Evolutionary conservation across 2,888 invertebrate genomes (phyloP), one percentile per base, ranked within the genome.

Genomic region (Aspidiotus destructor): DNA sequence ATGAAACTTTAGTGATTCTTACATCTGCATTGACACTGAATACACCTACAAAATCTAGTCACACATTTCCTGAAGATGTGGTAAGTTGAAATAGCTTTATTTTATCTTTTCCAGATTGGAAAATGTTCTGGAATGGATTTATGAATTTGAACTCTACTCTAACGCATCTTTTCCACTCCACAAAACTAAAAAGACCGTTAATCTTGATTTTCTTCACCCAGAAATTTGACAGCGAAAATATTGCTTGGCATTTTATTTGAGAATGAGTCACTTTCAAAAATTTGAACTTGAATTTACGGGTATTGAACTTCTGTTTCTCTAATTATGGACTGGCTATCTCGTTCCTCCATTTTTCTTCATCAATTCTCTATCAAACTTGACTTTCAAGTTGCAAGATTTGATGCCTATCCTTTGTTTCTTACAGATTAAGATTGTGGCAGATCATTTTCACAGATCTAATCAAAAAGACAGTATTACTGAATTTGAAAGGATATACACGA

Each of bases 1-100:
- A 87, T 52, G 87, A 89, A 74, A 80, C 84, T 1, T 73, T 88
- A 41, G 81, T 83, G 0, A 75, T 86, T 13, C 75, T 89, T 13
- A 81, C 82, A 73, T 72, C 74, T 44, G 78, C 85, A 0, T 73
- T 88, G 62, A 80, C 84, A 16, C 77, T 80, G 7, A 86, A 86
- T 74, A 74, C 70, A 53, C 82, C 84, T 0, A 76, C 17, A 13
- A 15, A 5, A 2, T 3, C 41, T 65, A 83, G 81, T 73, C 82
- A 84, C 71, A 84, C 83, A 11, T 85, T 85, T 75, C 84, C 83
- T 74, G 77, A 77, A 72, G 86, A 88, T 74, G 81, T 85, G 60
- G 85, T 85, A 78, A 75, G 81, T 79, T 64, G 28, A 28, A 1
- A 28, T 63, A 62, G 60, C 41, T 53, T 48, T 41, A 61, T 60